Percentiles rank a stretch among this genome's conserved stretches.
These are phyloP conservation scores for Tamias sibiricus DNA, from an alignment of 2,113 vertebrate species.

Conservation along the genomic window DNA sequence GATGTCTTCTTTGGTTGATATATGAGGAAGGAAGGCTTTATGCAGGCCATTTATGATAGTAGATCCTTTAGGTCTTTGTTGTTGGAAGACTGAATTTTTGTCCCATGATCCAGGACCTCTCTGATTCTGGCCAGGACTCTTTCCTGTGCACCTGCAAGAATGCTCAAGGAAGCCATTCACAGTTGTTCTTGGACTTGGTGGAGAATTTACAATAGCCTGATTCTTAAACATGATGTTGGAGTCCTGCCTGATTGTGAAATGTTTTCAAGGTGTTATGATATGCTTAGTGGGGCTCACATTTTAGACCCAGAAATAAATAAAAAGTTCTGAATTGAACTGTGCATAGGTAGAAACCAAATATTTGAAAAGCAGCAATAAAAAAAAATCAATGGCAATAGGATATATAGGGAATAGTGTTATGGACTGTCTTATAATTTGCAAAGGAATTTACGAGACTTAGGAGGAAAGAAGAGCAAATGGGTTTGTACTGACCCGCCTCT, in stretches of 20 bases:
- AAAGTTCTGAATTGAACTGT: conserved; percentile 30
- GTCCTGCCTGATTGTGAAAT: conserved; percentile 63
- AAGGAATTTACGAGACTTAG: not conserved
- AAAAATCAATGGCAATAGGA: conserved; percentile 21
- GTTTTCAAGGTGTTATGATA: conserved; percentile 65
- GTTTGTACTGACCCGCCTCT: not conserved
- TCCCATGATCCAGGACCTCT: not conserved
- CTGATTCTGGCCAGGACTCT: conserved; percentile 4
- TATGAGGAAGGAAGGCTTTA: not conserved
- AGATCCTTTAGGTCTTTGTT: not conserved
- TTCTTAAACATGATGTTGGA: conserved; percentile 66
- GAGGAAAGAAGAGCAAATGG: not conserved
- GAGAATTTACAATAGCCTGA: conserved; percentile 61
- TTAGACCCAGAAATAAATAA: conserved; percentile 47
- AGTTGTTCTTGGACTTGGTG: conserved; percentile 70
- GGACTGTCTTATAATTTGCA: not conserved
- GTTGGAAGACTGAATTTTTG: conserved; percentile 41
- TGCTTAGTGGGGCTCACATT: not conserved
- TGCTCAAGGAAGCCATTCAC: conserved; percentile 55
- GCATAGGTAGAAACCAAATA: conserved; percentile 39
- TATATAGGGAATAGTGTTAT: not conserved
- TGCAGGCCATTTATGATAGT: not conserved
- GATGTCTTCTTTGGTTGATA: not conserved
- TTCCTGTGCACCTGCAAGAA: conserved; percentile 71
- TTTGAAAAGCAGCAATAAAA: conserved; percentile 7